A percentile compares a stretch with the other conserved stretches of the same genome.
phyloP scores from a whole-genome alignment of 2,113 vertebrate genomes.

The Scophthalmus maximus region DNA sequence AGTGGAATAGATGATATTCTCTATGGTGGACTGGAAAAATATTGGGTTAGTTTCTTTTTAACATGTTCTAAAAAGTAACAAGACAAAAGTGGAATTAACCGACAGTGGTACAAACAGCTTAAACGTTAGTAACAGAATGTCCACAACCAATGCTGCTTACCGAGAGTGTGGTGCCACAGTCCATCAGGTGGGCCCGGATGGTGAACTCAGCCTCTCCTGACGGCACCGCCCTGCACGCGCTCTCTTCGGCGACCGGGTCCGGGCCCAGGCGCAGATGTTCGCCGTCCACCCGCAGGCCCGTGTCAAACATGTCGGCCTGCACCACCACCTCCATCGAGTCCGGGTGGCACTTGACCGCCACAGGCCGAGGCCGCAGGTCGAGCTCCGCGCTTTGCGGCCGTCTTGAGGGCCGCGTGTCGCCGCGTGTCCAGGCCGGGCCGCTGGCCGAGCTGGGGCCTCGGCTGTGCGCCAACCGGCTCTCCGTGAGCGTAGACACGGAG shows the following conservation, averaged over 20 bases:
- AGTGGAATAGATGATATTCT: slow-evolving; percentile 76
- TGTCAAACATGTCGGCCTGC: slow-evolving; percentile 68
- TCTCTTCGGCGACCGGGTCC: not conserved
- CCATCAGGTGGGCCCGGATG: slow-evolving; percentile 46
- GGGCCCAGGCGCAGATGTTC: slow-evolving; percentile 65
- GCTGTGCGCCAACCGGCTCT: not conserved
- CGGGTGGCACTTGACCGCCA: slow-evolving; percentile 71
- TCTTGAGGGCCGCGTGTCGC: too few relatives aligned
- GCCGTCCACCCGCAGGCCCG: slow-evolving; percentile 60
- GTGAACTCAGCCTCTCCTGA: slow-evolving; percentile 56
- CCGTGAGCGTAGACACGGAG: slow-evolving; percentile 1
- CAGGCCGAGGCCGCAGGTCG: not conserved
- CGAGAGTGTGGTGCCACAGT: slow-evolving; percentile 74
- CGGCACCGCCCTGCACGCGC: slow-evolving; percentile 46
- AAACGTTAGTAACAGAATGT: not conserved
- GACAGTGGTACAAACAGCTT: too few relatives aligned
- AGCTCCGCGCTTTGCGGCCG: not conserved
- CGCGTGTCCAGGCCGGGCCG: not conserved
- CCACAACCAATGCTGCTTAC: slow-evolving; percentile 54
- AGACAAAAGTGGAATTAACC: too few relatives aligned
- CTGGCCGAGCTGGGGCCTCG: not conserved
- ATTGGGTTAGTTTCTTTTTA: not conserved
- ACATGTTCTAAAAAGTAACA: not conserved
- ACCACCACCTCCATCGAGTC: slow-evolving; percentile 71
- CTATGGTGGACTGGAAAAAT: slow-evolving; percentile 65